Conservation (phyloP, 2,113 vertebrate genomes). For the Ancistrus triradiatus region DNA sequence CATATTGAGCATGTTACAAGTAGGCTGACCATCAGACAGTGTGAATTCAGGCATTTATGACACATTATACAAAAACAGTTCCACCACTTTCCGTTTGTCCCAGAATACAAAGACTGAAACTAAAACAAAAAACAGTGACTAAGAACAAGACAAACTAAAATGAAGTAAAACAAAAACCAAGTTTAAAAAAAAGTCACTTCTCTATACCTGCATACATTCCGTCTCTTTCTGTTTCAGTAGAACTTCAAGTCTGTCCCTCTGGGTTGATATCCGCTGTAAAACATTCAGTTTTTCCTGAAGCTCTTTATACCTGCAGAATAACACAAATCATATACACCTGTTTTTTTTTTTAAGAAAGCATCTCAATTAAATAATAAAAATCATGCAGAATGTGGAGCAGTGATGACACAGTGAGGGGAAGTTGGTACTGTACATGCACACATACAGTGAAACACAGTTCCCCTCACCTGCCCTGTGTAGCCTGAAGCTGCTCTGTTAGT, state of each 20-base stretch:
- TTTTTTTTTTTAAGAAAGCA: background rate
- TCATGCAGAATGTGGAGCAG: too few relatives aligned
- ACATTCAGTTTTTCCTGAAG: conserved; percentile 70
- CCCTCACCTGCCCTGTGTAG: conserved; percentile 73
- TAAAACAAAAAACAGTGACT: too few relatives aligned
- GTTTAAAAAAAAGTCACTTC: too few relatives aligned
- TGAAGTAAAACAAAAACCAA: too few relatives aligned
- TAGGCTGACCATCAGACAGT: too few relatives aligned
- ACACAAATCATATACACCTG: background rate
- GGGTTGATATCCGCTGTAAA: conserved; percentile 65
- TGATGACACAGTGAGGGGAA: conserved; percentile 1
- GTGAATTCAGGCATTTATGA: too few relatives aligned
- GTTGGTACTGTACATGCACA: conserved; percentile 37
- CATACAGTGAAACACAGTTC: conserved; percentile 37
- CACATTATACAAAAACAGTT: too few relatives aligned
- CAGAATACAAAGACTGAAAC: too few relatives aligned
- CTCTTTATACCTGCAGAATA: conserved; percentile 61
- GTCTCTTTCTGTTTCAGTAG: conserved; percentile 70
- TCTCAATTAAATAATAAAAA: background rate
- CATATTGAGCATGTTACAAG: too few relatives aligned
- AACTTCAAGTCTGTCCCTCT: conserved; percentile 65
- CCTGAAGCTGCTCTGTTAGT: conserved; percentile 74
- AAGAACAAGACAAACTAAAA: too few relatives aligned
- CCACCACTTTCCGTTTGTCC: too few relatives aligned
- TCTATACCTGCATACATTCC: conserved; percentile 60